Percentiles rank a stretch among this genome's conserved stretches.
These are phyloP conservation scores for Scaptomyza reducta DNA, from an alignment of 2,888 invertebrate species.

Conservation along the genomic window DNA sequence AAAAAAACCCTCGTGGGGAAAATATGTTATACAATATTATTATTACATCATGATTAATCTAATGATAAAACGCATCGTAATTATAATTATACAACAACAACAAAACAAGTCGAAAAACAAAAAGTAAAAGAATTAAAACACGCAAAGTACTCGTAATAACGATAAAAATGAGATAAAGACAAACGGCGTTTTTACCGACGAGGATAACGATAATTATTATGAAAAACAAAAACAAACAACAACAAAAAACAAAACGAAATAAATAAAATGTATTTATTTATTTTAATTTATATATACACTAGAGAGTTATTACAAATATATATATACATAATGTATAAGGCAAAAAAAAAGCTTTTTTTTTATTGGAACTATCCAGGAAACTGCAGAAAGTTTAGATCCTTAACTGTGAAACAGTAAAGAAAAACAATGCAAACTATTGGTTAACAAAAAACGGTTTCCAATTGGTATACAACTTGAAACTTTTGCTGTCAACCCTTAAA, in stretches of 20 bases:
- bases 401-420: too few species aligned
- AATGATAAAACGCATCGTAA: slow-evolving; percentile 59
- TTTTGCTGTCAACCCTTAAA: neutral
- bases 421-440: too few species aligned
- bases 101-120: slow-evolving; percentile 57
- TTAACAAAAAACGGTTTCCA: neutral
- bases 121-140: slow-evolving; percentile 30
- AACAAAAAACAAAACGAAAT: slow-evolving; percentile 42
- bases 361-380: neutral
- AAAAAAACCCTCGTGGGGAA: slow-evolving; percentile 25
- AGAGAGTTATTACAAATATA: slow-evolving; percentile 83
- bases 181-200: slow-evolving; percentile 73
- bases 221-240: slow-evolving; percentile 49
- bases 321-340: slow-evolving; percentile 81
- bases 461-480: neutral
- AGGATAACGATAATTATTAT: slow-evolving; percentile 67
- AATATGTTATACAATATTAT: slow-evolving; percentile 76
- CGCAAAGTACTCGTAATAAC: slow-evolving; percentile 58
- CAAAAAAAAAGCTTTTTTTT: slow-evolving; percentile 34
- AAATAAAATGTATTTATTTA: slow-evolving; percentile 83
- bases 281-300: slow-evolving; percentile 84
- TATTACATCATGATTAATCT: slow-evolving; percentile 68
- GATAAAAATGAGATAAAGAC: slow-evolving; percentile 73
- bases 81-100: slow-evolving; percentile 59
- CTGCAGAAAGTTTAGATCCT: too few species aligned